Evolutionary conservation across 2,888 invertebrate species (phyloP).

Genomic region (Nycteola revayana): DNA sequence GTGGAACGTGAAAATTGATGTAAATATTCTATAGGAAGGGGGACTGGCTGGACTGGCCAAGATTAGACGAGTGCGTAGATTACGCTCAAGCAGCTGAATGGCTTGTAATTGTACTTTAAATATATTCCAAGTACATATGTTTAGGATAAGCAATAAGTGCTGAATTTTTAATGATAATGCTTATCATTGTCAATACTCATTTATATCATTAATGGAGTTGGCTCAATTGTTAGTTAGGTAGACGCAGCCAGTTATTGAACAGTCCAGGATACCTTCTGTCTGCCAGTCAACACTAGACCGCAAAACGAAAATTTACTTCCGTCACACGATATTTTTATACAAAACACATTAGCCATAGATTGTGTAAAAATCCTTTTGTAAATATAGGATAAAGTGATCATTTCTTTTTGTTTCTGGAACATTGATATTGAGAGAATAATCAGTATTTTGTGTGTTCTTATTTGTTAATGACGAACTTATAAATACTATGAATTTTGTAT

Average conservation of each 20-base stretch:
- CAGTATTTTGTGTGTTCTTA: constrained; percentile 41
- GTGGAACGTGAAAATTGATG: constrained; percentile 30
- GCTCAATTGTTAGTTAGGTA: constrained; percentile 55
- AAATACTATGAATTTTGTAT: constrained; percentile 31
- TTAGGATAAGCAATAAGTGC: constrained; percentile 69
- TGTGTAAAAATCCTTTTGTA: constrained; percentile 53
- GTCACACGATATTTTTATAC: constrained; percentile 51
- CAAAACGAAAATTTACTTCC: constrained; percentile 36
- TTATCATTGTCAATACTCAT: constrained; percentile 76
- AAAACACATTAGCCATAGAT: constrained; percentile 47
- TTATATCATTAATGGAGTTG: constrained; percentile 50
- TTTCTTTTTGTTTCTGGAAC: constrained; percentile 25
- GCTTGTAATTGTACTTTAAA: constrained; percentile 33
- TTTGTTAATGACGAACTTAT: constrained; percentile 25
- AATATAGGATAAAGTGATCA: constrained; percentile 55
- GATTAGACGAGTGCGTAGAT: constrained; percentile 9
- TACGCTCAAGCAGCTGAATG: constrained; percentile 26
- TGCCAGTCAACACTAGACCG: constrained; percentile 44
- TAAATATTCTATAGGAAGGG: constrained; percentile 28
- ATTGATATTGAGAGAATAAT: constrained; percentile 37
- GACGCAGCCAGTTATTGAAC: constrained; percentile 32
- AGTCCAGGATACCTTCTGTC: constrained; percentile 41
- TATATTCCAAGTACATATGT: constrained; percentile 52
- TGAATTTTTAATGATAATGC: constrained; percentile 58
- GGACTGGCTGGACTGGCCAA: constrained; percentile 16